Base-by-base conservation (phyloP, 1,140 invertebrate genomes). In the Zophobas morio region DNA sequence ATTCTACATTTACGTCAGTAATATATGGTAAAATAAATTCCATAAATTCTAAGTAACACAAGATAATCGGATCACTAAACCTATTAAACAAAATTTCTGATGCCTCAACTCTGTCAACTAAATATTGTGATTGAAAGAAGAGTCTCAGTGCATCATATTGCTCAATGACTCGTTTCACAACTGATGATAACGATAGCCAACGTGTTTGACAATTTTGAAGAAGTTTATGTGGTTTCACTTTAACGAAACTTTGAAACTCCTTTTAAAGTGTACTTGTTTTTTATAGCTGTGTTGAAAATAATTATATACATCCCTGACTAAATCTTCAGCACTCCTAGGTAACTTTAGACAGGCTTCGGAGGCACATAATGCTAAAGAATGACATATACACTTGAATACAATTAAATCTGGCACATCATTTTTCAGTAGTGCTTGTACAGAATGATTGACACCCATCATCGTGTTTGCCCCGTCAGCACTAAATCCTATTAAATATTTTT, bases 311-410 rank as follows among this genome's bases (percentile, higher is more conserved):
- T 84, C 78, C 54, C 81, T 32, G 1, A 75, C 76, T 6, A 83
- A 57, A 53, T 81, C 78, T 79, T 85, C 82, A 35, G 70, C 36
- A 32, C 49, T 47, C 71, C 71, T 39, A 0, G 83, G 84, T 20
- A 85, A 40, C 53, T 57, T 57, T 71, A 80, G 63, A 71, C 81
- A 84, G 3, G 84, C 84, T 54, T 80, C 71, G 73, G 46, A 77
- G 5, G 83, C 83, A 57, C 80, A 84, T n/a, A 77, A 66, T 35
- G 73, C 54, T 34, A 79, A 36, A 20, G 66, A 79, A 33, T 70
- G 75, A 72, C 63, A 76, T 36, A 37, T 0, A 74, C 63, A 75
- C 72, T 75, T 76, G 70, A 77, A 33, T 49, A 70, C 32, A 56
- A 78, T 78, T 74, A 77, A 74, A 79, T 74, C 40, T 73, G 34